Evolutionary conservation across 2,888 invertebrate species (phyloP).

Genomic region (Dryococelus australis): DNA sequence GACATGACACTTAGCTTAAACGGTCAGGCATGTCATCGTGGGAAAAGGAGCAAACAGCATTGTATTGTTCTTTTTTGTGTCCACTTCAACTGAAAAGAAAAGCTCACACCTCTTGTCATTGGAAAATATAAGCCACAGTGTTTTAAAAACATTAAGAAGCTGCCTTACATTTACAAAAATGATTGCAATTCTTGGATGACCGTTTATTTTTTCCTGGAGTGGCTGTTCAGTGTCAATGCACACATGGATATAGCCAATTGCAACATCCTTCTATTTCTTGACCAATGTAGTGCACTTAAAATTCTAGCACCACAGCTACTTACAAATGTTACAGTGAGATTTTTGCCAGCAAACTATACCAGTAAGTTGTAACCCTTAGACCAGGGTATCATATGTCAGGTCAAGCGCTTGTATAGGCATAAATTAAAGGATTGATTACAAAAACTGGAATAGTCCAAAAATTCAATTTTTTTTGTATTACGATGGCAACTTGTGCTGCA

Average conservation of each 20-base stretch:
- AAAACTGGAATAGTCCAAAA: too few relatives aligned
- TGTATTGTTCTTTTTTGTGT: too few relatives aligned
- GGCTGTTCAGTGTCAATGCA: neutral
- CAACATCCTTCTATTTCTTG: neutral
- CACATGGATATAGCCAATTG: neutral
- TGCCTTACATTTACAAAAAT: neutral
- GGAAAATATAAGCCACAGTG: too few relatives aligned
- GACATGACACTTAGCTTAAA: too few relatives aligned
- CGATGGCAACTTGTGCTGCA: too few relatives aligned
- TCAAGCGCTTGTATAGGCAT: neutral
- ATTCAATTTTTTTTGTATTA: too few relatives aligned
- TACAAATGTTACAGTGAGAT: neutral
- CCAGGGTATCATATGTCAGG: neutral
- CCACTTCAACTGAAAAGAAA: too few relatives aligned
- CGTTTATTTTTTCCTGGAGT: neutral
- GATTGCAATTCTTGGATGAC: neutral
- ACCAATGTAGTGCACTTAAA: neutral
- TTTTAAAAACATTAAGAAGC: too few relatives aligned
- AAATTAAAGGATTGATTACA: too few relatives aligned
- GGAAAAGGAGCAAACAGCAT: too few relatives aligned
- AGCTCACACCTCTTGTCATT: too few relatives aligned
- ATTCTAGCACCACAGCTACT: neutral
- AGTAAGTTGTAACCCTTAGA: neutral
- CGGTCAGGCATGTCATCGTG: too few relatives aligned
- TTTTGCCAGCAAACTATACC: neutral